Evolutionary conservation across 2,113 vertebrate genomes (phyloP).

Genomic region (Struthidea cinerea): DNA sequence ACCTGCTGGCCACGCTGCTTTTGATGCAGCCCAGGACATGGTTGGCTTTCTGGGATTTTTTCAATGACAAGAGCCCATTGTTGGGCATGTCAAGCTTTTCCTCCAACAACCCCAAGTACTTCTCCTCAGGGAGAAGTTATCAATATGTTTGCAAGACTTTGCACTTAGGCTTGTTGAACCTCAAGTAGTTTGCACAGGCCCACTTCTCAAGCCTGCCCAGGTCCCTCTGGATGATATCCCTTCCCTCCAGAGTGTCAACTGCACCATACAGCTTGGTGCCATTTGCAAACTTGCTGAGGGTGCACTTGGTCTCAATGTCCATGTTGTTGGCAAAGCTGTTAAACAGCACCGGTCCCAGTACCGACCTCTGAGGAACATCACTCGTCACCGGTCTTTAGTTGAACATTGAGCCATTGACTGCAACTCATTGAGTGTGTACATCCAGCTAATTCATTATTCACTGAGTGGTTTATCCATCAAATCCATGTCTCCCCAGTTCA

Average conservation of each 20-base stretch:
- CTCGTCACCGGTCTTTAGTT: background rate
- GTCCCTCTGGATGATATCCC: background rate
- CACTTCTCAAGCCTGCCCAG: background rate
- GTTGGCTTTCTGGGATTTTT: background rate
- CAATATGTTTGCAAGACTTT: background rate
- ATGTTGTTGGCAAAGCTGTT: background rate
- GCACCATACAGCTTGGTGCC: background rate
- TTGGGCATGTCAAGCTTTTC: background rate
- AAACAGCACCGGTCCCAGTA: rapidly evolving
- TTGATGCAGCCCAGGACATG: background rate
- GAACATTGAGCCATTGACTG: background rate
- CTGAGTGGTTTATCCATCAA: background rate
- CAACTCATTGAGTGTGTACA: background rate
- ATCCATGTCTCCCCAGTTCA: background rate
- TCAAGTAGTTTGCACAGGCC: background rate
- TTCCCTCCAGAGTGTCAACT: background rate
- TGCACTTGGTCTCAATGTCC: background rate
- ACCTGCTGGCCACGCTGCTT: background rate
- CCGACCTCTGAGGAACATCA: background rate
- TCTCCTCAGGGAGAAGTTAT: background rate
- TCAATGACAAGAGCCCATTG: background rate
- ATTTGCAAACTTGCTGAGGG: background rate
- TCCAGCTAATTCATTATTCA: background rate
- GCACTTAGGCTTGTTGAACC: background rate
- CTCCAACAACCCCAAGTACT: background rate